Base-by-base conservation (phyloP, 2,888 invertebrate genomes). In the Melitaea athalia region DNA sequence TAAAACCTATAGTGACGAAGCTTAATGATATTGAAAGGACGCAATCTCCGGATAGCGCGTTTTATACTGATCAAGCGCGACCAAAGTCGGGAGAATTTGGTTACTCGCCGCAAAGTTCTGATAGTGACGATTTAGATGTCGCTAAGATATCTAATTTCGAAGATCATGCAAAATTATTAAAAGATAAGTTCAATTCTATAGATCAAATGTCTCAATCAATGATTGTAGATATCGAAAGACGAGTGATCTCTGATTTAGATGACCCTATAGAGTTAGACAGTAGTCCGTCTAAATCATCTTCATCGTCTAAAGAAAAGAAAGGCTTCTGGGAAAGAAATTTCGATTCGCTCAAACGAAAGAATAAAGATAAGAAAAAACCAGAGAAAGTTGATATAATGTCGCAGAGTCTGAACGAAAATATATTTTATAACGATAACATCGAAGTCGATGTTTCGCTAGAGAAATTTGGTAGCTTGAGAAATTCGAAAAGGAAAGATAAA, bases 301-400 rank as follows among this genome's bases (percentile, higher is more conserved):
- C 88, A 74, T 86, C 89, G 59, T 84, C 83, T 1, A 92, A 92
- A 78, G 91, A 91, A 75, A 93, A 93, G 80, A 93, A 92, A 86
- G 93, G 93, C 68, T 93, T 93, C 78, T 93, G 93, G 93, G 93
- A 93, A 72, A 83, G 93, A 72, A 93, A 93, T 72, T 93, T 93
- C 77, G 93, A 93, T 82, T 93, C 93, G 11, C 75, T 93, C 0
- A 93, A 92, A 81, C 80, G 93, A 0, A 92, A 92, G 68, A 78
- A 70, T 17, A 83, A 83, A 64, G 81, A 81, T 55, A 89, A 86
- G 64, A 92, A 76, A n/a, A 93, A 92, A 79, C 85, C 86, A 0
- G 91, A 93, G 70, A 91, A 90, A 76, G 78, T 83, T 15, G 93
- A 93, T 65, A 76, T 93, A 0, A 93, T 93, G 93, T 93, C 93